A percentile compares a stretch with the other conserved stretches of the same genome.
phyloP scores from a whole-genome alignment of 2,113 vertebrate genomes.

The Dromaius novaehollandiae region DNA sequence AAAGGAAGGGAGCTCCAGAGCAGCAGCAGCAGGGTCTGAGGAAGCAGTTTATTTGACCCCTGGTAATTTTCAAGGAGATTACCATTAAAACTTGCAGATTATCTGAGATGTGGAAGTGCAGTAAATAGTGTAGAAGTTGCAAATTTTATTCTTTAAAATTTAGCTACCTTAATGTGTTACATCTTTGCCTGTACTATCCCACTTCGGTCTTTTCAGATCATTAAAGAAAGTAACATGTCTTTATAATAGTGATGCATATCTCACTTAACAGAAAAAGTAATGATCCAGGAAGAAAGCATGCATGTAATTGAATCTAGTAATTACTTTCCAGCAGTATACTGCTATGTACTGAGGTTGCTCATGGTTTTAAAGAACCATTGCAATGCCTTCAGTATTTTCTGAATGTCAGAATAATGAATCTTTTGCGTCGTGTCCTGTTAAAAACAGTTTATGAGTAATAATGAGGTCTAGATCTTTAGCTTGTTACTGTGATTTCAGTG shows the following conservation, averaged over 20 bases:
- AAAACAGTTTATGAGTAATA: not conserved
- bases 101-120: not conserved
- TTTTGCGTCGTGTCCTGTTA: not conserved
- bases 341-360: not conserved
- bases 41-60: not conserved
- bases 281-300: not conserved
- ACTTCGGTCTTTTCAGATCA: not conserved
- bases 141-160: not conserved
- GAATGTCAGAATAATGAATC: not conserved
- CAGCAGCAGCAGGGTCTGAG: not conserved
- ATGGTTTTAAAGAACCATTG: accelerated
- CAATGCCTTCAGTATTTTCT: not conserved
- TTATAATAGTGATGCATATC: not conserved
- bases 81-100: not conserved
- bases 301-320: not conserved
- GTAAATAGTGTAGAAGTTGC: not conserved
- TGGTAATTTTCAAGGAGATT: not conserved
- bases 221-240: not conserved
- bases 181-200: not conserved
- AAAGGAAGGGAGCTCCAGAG: not conserved
- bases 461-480: not conserved
- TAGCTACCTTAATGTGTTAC: not conserved
- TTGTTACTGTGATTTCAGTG: slow-evolving; percentile 14
- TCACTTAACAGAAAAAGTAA: not conserved
- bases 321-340: not conserved